Evolutionary conservation across 2,888 invertebrate species (phyloP), one percentile per base, ranked within the genome.

Genomic region (Dugesia japonica): DNA sequence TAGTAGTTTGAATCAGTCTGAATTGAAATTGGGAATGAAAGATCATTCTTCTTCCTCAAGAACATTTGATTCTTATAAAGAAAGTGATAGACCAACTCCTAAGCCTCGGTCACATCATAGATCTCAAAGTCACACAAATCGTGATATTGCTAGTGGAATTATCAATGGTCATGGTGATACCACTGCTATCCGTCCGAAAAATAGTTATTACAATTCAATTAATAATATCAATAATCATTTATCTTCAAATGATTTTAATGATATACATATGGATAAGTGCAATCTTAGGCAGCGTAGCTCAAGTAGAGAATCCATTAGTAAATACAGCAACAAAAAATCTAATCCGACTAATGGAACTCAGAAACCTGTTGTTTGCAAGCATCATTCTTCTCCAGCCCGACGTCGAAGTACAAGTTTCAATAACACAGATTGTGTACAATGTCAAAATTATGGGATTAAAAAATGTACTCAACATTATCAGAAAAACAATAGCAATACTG

Each of bases 11-110:
- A 38, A 38, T n/a, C 56, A 56, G 17, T 56, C 56, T 20, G 56
- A 56, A 13, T n/a, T 56, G 23, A 56, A 56, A 56, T n/a, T 56
- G 23, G 56, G 56, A 20, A 56, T 56, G 56, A 56, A 56, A 56
- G 56, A 56, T 56, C 56, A 56, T n/a, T 56, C 56, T 9, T 56
- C 56, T 9, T 56, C 56, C 4, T 56, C 56, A n/a, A n/a, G 56
- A n/a, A 56, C 56, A 20, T 56, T 56, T n/a, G 56, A 56, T 56
- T 56, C 56, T 9, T 56, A 56, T 56, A 56, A n/a, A 56, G 56
- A 56, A 4, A 20, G 7, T 23, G 56, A 56, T 23, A 56, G 56
- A 56, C 56, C 56, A 56, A 56, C 56, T 20, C 56, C 56, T 4
- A 56, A 56, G 17, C 56, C 56, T 56, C 56, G 56, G 4, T 56